These are phyloP conservation scores for Mya arenaria DNA, from an alignment of 1,140 invertebrate genomes.

Conservation along the genomic window DNA sequence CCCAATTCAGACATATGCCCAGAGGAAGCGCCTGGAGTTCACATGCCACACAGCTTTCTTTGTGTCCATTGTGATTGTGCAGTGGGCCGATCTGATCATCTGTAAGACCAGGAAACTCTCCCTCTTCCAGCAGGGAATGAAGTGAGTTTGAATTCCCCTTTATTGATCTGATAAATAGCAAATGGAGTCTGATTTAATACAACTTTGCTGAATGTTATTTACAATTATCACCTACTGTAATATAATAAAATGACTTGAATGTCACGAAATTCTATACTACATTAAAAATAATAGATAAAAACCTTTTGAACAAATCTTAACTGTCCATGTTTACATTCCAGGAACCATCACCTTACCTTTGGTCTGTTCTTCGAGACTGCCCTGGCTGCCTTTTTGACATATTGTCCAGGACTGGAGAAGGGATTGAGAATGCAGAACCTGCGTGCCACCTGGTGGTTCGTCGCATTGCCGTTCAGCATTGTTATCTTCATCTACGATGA, in stretches of 20 bases:
- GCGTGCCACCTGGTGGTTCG: constrained; percentile 98
- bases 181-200: too few relatives aligned
- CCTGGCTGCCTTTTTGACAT: constrained; percentile 80
- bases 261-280: too few relatives aligned
- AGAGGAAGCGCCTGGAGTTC: constrained; percentile 97
- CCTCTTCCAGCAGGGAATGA: constrained; percentile 98
- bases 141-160: too few relatives aligned
- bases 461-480: constrained; percentile 97
- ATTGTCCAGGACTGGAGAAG: constrained; percentile 80
- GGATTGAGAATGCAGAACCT: constrained; percentile 81
- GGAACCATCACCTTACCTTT: constrained; percentile 82
- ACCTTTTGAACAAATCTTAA: too few relatives aligned
- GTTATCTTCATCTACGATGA: constrained; percentile 99
- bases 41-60: constrained; percentile 99
- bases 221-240: too few relatives aligned
- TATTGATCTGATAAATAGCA: too few relatives aligned
- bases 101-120: constrained; percentile 99
- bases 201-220: too few relatives aligned
- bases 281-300: too few relatives aligned
- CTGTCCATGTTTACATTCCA: constrained; percentile 60
- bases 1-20: constrained; percentile 92
- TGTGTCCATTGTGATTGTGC: constrained; percentile 98
- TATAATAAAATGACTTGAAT: too few relatives aligned
- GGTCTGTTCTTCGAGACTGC: constrained; percentile 81
- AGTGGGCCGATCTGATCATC: constrained; percentile 99